Conservation (phyloP, 2,888 invertebrate species). For the Petrolisthes manimaculis region DNA sequence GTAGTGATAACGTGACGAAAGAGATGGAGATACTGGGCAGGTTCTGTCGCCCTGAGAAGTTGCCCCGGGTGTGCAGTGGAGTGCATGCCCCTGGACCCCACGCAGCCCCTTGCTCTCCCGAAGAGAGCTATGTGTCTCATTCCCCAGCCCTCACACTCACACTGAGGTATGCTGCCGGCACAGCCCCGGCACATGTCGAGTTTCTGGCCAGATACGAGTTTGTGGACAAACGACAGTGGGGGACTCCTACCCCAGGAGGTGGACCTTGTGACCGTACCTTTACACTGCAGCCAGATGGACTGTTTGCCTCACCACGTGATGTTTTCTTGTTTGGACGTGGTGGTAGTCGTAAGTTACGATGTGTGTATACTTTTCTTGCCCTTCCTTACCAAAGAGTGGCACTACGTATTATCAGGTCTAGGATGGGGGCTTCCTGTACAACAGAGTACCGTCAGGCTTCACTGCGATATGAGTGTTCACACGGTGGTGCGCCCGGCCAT, state of each 20-base stretch:
- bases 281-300: conserved; percentile 70
- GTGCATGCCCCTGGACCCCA: conserved; percentile 63
- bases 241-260: conserved; percentile 41
- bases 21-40: conserved; percentile 40
- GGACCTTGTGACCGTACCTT: conserved; percentile 67
- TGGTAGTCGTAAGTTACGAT: conserved; percentile 81
- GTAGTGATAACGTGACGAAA: conserved; percentile 8
- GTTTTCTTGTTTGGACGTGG: conserved; percentile 87
- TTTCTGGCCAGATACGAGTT: conserved; percentile 64
- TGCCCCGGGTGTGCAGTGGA: conserved; percentile 62
- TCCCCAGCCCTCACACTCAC: conserved; percentile 58
- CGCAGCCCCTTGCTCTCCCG: conserved; percentile 60
- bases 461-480: conserved; percentile 55
- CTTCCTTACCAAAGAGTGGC: conserved; percentile 79
- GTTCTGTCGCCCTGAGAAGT: conserved; percentile 57
- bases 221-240: conserved; percentile 64
- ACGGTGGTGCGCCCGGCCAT: conserved; percentile 39
- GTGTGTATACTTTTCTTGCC: conserved; percentile 82
- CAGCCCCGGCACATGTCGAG: conserved; percentile 63
- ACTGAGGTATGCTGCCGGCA: conserved; percentile 61
- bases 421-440: conserved; percentile 53
- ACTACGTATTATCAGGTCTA: conserved; percentile 70
- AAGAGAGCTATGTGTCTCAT: conserved; percentile 62
- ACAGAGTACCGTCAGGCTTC: conserved; percentile 54
- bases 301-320: conserved; percentile 82